Conservation (phyloP, 1,140 invertebrate species). For the Pararge aegeria region DNA sequence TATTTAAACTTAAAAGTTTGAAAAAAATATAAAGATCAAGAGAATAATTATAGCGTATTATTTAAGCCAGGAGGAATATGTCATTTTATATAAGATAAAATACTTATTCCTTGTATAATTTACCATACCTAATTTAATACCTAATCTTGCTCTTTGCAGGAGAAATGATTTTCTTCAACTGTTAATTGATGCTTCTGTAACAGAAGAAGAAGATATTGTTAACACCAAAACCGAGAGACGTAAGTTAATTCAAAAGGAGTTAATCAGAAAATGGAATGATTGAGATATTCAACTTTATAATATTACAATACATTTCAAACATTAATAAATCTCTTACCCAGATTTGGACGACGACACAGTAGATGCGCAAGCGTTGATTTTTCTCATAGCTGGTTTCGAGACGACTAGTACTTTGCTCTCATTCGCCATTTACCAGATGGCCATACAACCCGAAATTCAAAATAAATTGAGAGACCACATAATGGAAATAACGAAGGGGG, state of each 20-base stretch:
- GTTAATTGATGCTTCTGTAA: slow-evolving; percentile 56
- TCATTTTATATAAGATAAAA: no score
- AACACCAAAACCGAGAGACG: slow-evolving; percentile 35
- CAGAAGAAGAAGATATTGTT: slow-evolving; percentile 46
- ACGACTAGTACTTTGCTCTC: slow-evolving; percentile 78
- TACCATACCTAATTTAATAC: no score
- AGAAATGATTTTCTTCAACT: slow-evolving; percentile 67
- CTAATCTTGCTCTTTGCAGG: slow-evolving; percentile 38
- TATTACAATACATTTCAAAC: no score
- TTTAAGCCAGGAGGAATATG: no score
- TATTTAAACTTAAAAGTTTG: no score
- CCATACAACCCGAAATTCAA: slow-evolving; percentile 82
- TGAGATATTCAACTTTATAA: no score
- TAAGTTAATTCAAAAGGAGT: slow-evolving; percentile 27
- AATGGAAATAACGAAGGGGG: slow-evolving; percentile 62
- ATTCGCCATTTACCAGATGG: slow-evolving; percentile 81
- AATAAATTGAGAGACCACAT: slow-evolving; percentile 82
- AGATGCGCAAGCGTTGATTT: slow-evolving; percentile 67
- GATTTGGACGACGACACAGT: slow-evolving; percentile 70
- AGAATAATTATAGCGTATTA: no score
- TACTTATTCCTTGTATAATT: no score
- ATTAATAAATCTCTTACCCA: no score
- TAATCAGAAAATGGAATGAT: no score
- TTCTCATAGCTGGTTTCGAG: slow-evolving; percentile 77
- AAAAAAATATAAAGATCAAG: no score